phyloP scores from a whole-genome alignment of 2,888 invertebrate species.

The Frankliniella fusca region DNA sequence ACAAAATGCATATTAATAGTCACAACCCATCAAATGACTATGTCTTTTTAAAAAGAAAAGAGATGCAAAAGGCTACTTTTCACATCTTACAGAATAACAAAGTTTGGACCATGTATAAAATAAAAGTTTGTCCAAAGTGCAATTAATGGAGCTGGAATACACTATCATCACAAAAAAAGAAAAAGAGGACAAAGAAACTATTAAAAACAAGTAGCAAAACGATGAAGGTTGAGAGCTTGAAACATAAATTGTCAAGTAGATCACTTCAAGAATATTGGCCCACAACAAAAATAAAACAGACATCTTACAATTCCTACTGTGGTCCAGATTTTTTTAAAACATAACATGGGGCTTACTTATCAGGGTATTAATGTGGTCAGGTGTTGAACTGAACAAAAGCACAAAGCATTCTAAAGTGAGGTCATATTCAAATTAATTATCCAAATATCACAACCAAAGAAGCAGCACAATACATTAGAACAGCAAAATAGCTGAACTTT shows the following conservation, averaged over 20 bases:
- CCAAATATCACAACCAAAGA: constrained; percentile 25
- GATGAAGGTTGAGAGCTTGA: background rate
- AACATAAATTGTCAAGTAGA: background rate
- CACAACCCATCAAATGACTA: constrained; percentile 22
- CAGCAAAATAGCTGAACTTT: background rate
- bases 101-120: background rate
- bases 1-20: background rate
- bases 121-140: too few species aligned
- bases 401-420: background rate
- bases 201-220: background rate
- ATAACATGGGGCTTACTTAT: background rate
- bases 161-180: too few species aligned
- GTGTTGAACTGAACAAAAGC: background rate
- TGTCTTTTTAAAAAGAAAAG: background rate
- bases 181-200: background rate
- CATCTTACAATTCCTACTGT: background rate
- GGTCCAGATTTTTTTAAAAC: background rate
- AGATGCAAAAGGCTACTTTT: background rate
- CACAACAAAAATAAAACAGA: background rate
- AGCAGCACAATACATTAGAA: background rate
- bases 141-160: too few species aligned
- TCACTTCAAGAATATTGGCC: background rate
- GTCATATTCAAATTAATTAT: background rate
- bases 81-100: background rate
- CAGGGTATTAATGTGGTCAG: background rate